Evolutionary conservation across 2,888 invertebrate genomes (phyloP), one percentile per base, ranked within the genome.

Genomic region (Tridacna crocea): DNA sequence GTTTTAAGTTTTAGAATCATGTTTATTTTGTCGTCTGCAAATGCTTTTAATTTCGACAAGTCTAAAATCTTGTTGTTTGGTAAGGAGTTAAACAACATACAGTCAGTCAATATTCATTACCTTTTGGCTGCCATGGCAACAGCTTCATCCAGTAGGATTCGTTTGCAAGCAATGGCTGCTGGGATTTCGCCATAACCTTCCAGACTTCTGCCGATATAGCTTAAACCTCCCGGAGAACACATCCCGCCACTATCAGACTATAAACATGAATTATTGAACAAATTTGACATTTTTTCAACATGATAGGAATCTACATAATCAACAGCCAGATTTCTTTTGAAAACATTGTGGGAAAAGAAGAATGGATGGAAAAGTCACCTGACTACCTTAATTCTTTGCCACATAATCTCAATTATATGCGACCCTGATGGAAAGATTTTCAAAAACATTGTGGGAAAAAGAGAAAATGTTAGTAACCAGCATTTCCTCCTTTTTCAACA

Each of bases 141-240:
- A 51, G 90, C 90, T 36, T 92, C 90, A 74, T 92, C 92, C 22
- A 92, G 87, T 51, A 90, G 87, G 12, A 88, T 88, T 46, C 92
- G 79, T 83, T 92, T 92, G 82, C 91, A 91, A 15, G 92, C 92
- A 22, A 92, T 86, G 36, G 92, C 92, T n/a, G 91, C 92, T 13
- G 92, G 92, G 22, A 91, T 84, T 22, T 90, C 87, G 17, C 91
- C 91, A 12, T 89, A 84, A 19, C 87, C 88, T 61, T 91, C 90
- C 81, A 91, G 89, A 82, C 91, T 92, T 13, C 88, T 80, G 0
- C 92, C 91, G 36, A 92, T 87, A 76, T 87, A 92, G 60, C 91
- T 92, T n/a, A 92, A 79, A 4, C 92, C 92, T 65, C 89, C 84
- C 12, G 92, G 92, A 27, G 91, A 91, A 72, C 88, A 88, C 84